Base-by-base conservation (phyloP, 2,888 invertebrate species). In the Xylota segnis region DNA sequence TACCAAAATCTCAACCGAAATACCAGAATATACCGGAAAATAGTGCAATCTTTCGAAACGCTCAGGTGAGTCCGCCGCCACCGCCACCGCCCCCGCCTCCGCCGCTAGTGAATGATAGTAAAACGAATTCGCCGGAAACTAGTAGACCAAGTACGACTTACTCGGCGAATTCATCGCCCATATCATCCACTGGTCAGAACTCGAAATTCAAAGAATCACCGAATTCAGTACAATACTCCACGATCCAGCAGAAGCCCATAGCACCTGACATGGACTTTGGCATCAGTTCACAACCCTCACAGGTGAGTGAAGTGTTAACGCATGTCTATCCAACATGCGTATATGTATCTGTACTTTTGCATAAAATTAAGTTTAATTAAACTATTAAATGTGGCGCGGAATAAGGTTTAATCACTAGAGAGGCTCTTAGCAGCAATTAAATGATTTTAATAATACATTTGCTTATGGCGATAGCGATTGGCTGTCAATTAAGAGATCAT, bases 11-110 rank as follows among this genome's bases (percentile, higher is more conserved):
- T 50, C 89, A 89, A 58, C 89, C 90, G 65, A 91, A 90, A 70
- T 90, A 91, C 83, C 90, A 91, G 88, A 91, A 90, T 87, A 90
- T 91, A 83, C 91, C 91, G 27, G 89, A 89, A 77, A 90, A 90
- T 47, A 89, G 88, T 88, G 90, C 89, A 58, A 88, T 90, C 50
- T 90, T 89, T 63, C 88, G 90, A 56, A 88, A 88, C 43, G 66
- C 68, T 4, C 77, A 86, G 18, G 72, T 68, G 9, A 82, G 56
- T 66, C 78, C 78, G 32, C 71, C 66, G 34, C 71, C 74, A 37
- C 76, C 70, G 32, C 78, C 70, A 37, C 78, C 77, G 47, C 77
- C 70, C 27, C 63, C 77, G 34, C 68, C 70, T 23, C 45, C 43
- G 27, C 83, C 87, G 40, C 89, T 89, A 45, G 88, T 88, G 18